Conservation (phyloP, 2,888 invertebrate species). For the Tanytarsus gracilentus region DNA sequence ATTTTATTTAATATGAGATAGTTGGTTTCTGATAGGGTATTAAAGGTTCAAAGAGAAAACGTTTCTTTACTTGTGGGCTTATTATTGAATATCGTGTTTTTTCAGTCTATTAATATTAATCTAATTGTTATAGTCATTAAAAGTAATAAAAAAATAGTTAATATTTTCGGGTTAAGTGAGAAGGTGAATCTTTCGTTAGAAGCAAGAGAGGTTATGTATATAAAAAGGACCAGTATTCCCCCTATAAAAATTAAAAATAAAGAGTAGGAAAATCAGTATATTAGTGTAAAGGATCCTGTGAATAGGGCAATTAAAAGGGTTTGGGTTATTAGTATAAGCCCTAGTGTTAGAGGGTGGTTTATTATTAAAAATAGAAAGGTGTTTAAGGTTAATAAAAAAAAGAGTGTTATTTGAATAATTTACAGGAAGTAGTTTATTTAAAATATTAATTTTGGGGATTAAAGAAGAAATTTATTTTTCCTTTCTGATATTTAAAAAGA, state of each 20-base stretch:
- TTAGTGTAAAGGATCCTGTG: conserved; percentile 45
- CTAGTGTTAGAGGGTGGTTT: conserved; percentile 49
- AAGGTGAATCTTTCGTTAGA: conserved; percentile 52
- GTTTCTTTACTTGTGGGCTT: too few species aligned
- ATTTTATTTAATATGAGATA: conserved; percentile 47
- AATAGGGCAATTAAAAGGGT: conserved; percentile 46
- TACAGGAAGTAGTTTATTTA: conserved; percentile 54
- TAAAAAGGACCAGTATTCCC: conserved; percentile 55
- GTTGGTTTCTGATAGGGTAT: conserved; percentile 33
- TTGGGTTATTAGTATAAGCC: conserved; percentile 48
- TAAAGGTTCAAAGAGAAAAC: background rate
- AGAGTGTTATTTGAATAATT: conserved; percentile 35
- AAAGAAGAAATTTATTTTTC: conserved; percentile 49
- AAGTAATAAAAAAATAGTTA: conserved; percentile 34
- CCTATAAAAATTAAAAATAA: conserved; percentile 54
- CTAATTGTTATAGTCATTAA: conserved; percentile 35
- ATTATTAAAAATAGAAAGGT: conserved; percentile 42
- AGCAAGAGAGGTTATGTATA: conserved; percentile 54
- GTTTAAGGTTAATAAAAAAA: conserved; percentile 34
- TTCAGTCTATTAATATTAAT: conserved; percentile 38
- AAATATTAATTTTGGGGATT: conserved; percentile 66
- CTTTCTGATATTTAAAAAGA: conserved; percentile 55
- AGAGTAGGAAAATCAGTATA: conserved; percentile 53
- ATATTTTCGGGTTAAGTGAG: conserved; percentile 37
- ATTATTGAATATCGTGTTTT: too few species aligned